phyloP scores from a whole-genome alignment of 2,888 invertebrate species.

The Epirrita christyi region DNA sequence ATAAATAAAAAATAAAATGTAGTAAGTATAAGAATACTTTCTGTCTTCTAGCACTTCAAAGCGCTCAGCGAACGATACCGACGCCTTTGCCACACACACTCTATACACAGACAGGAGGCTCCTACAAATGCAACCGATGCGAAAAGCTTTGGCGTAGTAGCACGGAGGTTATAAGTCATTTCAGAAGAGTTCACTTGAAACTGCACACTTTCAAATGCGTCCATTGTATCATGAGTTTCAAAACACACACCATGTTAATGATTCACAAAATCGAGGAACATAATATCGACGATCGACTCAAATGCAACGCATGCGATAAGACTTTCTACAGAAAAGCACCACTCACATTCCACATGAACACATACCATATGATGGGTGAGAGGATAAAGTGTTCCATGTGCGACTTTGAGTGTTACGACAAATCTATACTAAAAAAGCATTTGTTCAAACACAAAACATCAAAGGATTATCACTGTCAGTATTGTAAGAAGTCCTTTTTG shows the following conservation, averaged over 20 bases:
- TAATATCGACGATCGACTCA: constrained; percentile 62
- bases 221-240: not conserved
- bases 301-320: constrained; percentile 70
- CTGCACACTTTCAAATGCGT: not conserved
- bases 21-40: not conserved
- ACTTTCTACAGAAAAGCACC: constrained; percentile 62
- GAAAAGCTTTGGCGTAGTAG: not conserved
- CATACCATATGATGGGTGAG: constrained; percentile 71
- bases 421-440: constrained; percentile 64
- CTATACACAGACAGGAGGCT: not conserved
- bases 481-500: constrained; percentile 72
- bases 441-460: constrained; percentile 70
- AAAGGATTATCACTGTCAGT: constrained; percentile 70
- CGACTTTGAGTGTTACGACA: constrained; percentile 66
- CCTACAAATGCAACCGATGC: not conserved
- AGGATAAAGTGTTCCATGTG: constrained; percentile 63
- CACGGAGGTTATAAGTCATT: not conserved
- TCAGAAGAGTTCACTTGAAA: not conserved
- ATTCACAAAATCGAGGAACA: constrained; percentile 64
- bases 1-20: not conserved
- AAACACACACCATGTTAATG: too few relatives aligned
- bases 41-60: not conserved
- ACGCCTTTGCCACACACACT: not conserved
- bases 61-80: not conserved
- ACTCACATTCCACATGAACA: constrained; percentile 61